These are phyloP conservation scores for Synergus laeviventris DNA, from an alignment of 2,888 invertebrate genomes.

Conservation along the genomic window DNA sequence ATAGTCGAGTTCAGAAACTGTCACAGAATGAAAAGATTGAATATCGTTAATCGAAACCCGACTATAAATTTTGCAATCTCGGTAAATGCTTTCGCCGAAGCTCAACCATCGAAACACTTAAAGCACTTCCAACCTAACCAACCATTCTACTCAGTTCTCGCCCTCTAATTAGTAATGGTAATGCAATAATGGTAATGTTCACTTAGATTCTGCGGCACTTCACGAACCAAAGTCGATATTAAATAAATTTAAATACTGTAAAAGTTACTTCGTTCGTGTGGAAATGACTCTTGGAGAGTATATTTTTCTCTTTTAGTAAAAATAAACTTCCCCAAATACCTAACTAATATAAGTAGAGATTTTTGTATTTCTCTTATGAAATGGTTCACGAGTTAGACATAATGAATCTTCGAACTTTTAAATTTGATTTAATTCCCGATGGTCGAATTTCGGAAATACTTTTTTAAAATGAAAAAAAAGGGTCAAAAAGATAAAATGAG, in stretches of 20 bases:
- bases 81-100: constrained; percentile 24
- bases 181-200: constrained; percentile 38
- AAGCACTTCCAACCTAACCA: constrained; percentile 25
- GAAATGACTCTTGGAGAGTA: neutral
- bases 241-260: constrained; percentile 28
- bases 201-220: constrained; percentile 28
- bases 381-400: too few relatives aligned
- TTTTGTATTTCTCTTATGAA: too few relatives aligned
- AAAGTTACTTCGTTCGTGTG: neutral
- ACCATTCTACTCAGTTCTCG: constrained; percentile 23
- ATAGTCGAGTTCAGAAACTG: neutral
- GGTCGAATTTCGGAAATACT: constrained; percentile 18
- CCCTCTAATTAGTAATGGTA: constrained; percentile 38
- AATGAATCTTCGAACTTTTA: neutral
- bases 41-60: neutral
- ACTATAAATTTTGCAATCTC: constrained; percentile 28
- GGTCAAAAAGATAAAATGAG: constrained; percentile 42
- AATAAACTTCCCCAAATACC: too few relatives aligned
- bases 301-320: too few relatives aligned
- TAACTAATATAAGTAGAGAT: too few relatives aligned
- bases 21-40: neutral
- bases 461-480: constrained; percentile 15
- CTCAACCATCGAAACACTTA: constrained; percentile 26
- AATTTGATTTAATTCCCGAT: neutral
- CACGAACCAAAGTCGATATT: constrained; percentile 6